Evolutionary conservation across 2,888 invertebrate species (phyloP).

Genomic region (Sialis fuliginosa): DNA sequence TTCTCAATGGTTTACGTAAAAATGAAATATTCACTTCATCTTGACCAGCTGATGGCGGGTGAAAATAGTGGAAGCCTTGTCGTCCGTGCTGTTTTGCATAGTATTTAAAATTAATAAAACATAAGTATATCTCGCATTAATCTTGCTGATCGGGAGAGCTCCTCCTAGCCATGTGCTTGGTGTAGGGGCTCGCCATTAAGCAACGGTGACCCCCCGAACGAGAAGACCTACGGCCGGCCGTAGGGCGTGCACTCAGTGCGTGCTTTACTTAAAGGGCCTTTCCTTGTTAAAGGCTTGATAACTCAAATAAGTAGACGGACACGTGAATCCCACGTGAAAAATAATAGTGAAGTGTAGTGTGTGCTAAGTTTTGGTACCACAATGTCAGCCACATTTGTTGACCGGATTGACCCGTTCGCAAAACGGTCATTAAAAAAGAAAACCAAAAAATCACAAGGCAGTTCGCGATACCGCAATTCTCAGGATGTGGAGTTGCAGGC

Average conservation of each 20-base stretch:
- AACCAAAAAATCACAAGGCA: conserved; percentile 96
- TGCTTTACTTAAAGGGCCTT: not conserved
- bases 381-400: conserved; percentile 85
- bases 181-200: not conserved
- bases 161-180: not conserved
- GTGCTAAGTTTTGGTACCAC: conserved; percentile 28
- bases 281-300: not conserved
- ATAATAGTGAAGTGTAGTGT: conserved; percentile 19
- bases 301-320: conserved; percentile 15
- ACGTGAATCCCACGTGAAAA: conserved; percentile 13
- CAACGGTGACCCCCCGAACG: not conserved
- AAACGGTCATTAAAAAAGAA: conserved; percentile 97
- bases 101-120: not conserved
- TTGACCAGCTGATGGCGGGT: conserved; percentile 31
- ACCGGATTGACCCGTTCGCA: conserved; percentile 98
- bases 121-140: not conserved
- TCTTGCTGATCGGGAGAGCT: not conserved
- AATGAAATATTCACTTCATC: conserved; percentile 30
- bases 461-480: conserved; percentile 94
- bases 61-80: conserved; percentile 23
- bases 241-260: conserved; percentile 23
- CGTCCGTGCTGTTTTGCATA: not conserved
- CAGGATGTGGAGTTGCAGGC: conserved; percentile 95
- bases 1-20: conserved; percentile 32
- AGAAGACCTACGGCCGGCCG: conserved; percentile 3